Percentiles rank a stretch among this genome's conserved stretches.
Evolutionary conservation across 2,888 invertebrate genomes (phyloP).

Genomic region (Theodoxus fluviatilis): DNA sequence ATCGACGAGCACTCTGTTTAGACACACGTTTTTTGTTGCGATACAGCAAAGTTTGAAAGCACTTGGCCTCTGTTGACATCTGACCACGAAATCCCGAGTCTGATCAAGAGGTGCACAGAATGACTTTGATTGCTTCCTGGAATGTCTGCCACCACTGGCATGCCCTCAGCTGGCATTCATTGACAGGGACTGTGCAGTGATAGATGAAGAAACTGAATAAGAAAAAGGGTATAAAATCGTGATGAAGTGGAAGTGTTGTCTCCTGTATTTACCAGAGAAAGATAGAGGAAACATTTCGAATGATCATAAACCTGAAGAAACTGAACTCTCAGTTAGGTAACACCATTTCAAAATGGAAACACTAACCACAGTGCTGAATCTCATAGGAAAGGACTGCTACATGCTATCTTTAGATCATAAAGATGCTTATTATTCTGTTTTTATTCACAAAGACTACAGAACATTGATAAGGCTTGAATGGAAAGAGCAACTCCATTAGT

Average conservation of each 20-base stretch:
- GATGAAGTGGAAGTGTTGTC: slow-evolving; percentile 1
- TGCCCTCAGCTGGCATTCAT: too few species aligned
- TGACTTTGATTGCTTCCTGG: too few species aligned
- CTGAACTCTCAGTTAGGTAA: background rate
- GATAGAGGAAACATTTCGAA: background rate
- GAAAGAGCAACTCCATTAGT: background rate
- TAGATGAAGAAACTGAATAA: too few species aligned
- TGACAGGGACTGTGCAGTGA: too few species aligned
- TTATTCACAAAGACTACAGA: background rate
- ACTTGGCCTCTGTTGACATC: too few species aligned
- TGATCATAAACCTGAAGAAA: background rate
- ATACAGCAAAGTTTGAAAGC: too few species aligned
- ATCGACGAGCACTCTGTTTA: too few species aligned
- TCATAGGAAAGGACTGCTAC: background rate
- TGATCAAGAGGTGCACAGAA: too few species aligned
- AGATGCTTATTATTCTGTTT: background rate
- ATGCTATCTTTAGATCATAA: background rate
- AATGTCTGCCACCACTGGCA: too few species aligned
- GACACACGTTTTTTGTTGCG: too few species aligned
- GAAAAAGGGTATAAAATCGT: too few species aligned
- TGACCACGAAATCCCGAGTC: too few species aligned
- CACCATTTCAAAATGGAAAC: slow-evolving; percentile 9
- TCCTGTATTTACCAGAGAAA: background rate
- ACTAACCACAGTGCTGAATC: background rate
- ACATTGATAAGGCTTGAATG: background rate